A percentile compares a stretch with the other conserved stretches of the same genome.
These are phyloP conservation scores for Pandemis corylana DNA, from an alignment of 2,888 invertebrate species.

Conservation along the genomic window DNA sequence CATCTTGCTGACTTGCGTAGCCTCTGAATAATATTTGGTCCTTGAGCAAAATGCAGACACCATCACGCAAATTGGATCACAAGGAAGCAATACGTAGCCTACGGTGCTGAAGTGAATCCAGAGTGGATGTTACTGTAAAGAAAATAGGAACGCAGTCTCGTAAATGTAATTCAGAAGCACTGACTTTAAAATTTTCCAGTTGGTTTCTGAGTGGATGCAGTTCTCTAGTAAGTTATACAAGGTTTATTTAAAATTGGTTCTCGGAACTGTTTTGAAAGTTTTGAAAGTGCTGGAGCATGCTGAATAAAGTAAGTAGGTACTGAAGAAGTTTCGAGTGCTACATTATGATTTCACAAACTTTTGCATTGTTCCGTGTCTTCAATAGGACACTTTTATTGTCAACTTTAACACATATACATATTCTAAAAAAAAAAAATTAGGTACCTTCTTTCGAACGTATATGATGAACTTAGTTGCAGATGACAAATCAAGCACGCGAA, in stretches of 20 bases:
- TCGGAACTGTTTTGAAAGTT: slow-evolving; percentile 22
- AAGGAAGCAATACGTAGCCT: slow-evolving; percentile 7
- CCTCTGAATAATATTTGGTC: slow-evolving; percentile 27
- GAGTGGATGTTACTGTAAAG: slow-evolving; percentile 10
- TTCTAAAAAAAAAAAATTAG: too few species aligned
- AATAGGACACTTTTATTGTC: background rate
- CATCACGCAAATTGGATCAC: slow-evolving; percentile 31
- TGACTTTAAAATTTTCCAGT: slow-evolving; percentile 30
- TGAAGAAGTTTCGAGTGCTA: slow-evolving; percentile 4
- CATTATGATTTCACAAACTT: slow-evolving; percentile 19
- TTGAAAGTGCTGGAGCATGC: slow-evolving; percentile 13
- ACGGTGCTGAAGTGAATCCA: background rate
- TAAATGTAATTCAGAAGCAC: slow-evolving; percentile 32
- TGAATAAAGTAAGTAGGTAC: background rate
- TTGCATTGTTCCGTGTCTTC: slow-evolving; percentile 12
- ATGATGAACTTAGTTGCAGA: too few species aligned
- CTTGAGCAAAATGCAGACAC: slow-evolving; percentile 10
- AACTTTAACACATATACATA: too few species aligned
- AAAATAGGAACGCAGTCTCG: background rate
- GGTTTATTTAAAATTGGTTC: slow-evolving; percentile 15
- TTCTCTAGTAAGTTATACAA: slow-evolving; percentile 17
- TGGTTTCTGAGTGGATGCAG: slow-evolving; percentile 27
- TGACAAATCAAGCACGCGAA: too few species aligned
- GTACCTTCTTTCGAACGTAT: too few species aligned
- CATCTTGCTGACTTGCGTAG: slow-evolving; percentile 15